phyloP scores from a whole-genome alignment of 2,888 invertebrate species.

The Caenorhabditis japonica region DNA sequence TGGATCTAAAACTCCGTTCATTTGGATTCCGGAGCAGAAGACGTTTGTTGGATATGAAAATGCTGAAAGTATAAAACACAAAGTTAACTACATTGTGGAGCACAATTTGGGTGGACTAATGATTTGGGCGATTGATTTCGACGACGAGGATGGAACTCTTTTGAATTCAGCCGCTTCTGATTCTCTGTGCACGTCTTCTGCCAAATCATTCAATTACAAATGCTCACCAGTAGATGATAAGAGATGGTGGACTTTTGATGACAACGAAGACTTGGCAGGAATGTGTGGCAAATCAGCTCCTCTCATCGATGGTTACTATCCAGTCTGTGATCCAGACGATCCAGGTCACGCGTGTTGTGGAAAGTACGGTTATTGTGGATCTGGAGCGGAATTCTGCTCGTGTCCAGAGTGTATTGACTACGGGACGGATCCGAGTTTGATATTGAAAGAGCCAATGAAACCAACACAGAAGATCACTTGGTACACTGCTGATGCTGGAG shows the following conservation, averaged over 20 bases:
- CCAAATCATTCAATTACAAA: constrained; percentile 59
- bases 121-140: constrained; percentile 77
- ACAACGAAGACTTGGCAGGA: constrained; percentile 70
- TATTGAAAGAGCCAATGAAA: constrained; percentile 70
- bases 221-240: constrained; percentile 73
- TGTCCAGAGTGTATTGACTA: constrained; percentile 75
- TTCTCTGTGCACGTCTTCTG: constrained; percentile 22
- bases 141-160: constrained; percentile 72
- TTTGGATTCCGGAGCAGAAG: constrained; percentile 65
- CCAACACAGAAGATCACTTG: constrained; percentile 65
- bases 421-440: constrained; percentile 67
- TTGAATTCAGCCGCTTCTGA: constrained; percentile 56
- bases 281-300: constrained; percentile 76
- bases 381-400: constrained; percentile 75
- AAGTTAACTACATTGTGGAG: constrained; percentile 69
- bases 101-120: constrained; percentile 74
- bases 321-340: constrained; percentile 77
- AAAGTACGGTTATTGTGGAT: constrained; percentile 75
- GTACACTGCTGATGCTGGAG: constrained; percentile 71
- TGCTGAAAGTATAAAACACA: constrained; percentile 67
- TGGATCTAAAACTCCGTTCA: constrained; percentile 68
- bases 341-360: constrained; percentile 77
- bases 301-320: constrained; percentile 75
- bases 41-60: constrained; percentile 74
- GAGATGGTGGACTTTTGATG: constrained; percentile 77